These are phyloP conservation scores for Eptesicus fuscus DNA, from an alignment of 2,113 vertebrate species.

Conservation along the genomic window DNA sequence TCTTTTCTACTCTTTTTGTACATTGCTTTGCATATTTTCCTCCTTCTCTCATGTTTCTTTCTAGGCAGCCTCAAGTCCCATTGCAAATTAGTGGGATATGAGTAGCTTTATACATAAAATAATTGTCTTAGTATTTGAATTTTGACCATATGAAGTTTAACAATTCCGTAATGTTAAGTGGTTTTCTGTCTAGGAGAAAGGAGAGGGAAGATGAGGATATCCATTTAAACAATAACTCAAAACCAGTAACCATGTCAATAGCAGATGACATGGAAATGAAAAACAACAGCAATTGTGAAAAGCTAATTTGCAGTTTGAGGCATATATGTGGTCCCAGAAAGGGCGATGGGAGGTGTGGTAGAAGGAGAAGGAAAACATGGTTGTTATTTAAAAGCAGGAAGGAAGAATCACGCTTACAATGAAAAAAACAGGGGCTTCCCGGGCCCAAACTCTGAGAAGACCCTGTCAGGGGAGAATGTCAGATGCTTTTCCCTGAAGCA, in stretches of 20 bases:
- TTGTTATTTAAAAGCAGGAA: neutral
- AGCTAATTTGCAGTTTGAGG: neutral
- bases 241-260: neutral
- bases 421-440: neutral
- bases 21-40: neutral
- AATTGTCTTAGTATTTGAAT: neutral
- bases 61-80: neutral
- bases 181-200: neutral
- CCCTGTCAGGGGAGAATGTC: rapidly evolving
- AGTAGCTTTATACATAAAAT: neutral
- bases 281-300: neutral
- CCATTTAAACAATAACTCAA: neutral
- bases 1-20: neutral
- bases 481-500: neutral
- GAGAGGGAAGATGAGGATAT: neutral
- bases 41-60: neutral
- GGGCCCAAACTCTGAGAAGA: neutral
- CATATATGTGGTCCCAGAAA: neutral
- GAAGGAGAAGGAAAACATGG: neutral
- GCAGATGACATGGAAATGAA: neutral
- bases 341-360: rapidly evolving
- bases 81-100: neutral
- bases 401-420: neutral
- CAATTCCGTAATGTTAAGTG: neutral
- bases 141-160: neutral